Percentiles rank a stretch among this genome's conserved stretches.
phyloP scores from a whole-genome alignment of 2,113 vertebrate species.

The Myiozetetes cayanensis region DNA sequence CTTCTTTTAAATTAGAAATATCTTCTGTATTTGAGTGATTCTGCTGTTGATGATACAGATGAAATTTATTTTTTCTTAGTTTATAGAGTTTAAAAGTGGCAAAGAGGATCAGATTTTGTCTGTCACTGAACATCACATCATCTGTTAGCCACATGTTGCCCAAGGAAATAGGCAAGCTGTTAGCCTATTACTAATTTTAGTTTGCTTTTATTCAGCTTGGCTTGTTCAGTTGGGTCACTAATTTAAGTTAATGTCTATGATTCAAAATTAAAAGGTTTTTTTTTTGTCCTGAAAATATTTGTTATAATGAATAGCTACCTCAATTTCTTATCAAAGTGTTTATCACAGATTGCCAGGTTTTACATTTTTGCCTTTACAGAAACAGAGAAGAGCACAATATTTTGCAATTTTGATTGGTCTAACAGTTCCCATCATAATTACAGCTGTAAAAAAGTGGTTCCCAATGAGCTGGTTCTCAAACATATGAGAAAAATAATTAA shows the following conservation, averaged over 20 bases:
- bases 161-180: slow-evolving; percentile 38
- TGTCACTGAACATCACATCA: slow-evolving; percentile 28
- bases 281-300: neutral
- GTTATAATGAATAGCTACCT: neutral
- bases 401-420: neutral
- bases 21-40: neutral
- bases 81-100: neutral
- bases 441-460: neutral
- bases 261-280: neutral
- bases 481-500: neutral
- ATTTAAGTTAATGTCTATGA: slow-evolving; percentile 29
- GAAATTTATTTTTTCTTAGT: neutral
- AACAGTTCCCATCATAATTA: neutral
- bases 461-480: neutral
- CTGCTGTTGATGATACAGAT: neutral
- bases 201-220: slow-evolving; percentile 48
- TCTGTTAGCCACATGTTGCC: slow-evolving; percentile 17
- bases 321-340: neutral
- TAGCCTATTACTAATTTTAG: slow-evolving; percentile 51
- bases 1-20: neutral
- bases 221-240: slow-evolving; percentile 49
- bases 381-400: neutral
- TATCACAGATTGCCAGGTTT: neutral
- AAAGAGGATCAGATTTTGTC: slow-evolving; percentile 16
- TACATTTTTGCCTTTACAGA: neutral